phyloP scores from a whole-genome alignment of 1,140 invertebrate species.

The Drosophila kurseongensis region DNA sequence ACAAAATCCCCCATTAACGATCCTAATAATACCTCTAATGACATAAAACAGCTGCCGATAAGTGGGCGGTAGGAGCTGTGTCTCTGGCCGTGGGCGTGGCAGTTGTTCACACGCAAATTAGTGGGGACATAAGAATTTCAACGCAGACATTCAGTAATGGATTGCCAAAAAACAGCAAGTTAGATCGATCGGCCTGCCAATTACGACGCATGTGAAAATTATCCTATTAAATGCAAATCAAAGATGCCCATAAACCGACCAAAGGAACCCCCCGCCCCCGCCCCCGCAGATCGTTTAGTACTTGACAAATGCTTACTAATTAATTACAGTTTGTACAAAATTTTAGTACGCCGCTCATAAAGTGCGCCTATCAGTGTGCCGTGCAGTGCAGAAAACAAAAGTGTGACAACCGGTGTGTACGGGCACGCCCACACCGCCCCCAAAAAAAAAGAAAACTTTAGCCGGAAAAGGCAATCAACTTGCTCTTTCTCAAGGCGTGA shows the following conservation, averaged over 20 bases:
- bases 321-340: conserved; percentile 85
- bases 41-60: conserved; percentile 71
- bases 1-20: conserved; percentile 78
- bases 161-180: conserved; percentile 37
- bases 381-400: conserved; percentile 78
- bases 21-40: conserved; percentile 82
- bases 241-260: conserved; percentile 37
- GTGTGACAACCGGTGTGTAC: conserved; percentile 51
- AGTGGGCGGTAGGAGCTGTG: conserved; percentile 20
- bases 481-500: not conserved
- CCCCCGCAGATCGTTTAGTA: conserved; percentile 61
- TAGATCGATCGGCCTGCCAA: conserved; percentile 44
- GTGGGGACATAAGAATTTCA: conserved; percentile 81
- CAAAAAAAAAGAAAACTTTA: too few species aligned
- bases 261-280: not conserved
- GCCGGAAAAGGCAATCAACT: not conserved
- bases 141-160: conserved; percentile 51
- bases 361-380: conserved; percentile 70
- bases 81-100: conserved; percentile 19
- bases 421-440: conserved; percentile 24
- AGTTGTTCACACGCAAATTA: conserved; percentile 83
- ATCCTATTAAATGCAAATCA: conserved; percentile 83
- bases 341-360: conserved; percentile 82
- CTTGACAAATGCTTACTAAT: conserved; percentile 85
- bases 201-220: conserved; percentile 84